Conservation (phyloP, 2,888 invertebrate genomes). For the Anthophora plumipes region DNA sequence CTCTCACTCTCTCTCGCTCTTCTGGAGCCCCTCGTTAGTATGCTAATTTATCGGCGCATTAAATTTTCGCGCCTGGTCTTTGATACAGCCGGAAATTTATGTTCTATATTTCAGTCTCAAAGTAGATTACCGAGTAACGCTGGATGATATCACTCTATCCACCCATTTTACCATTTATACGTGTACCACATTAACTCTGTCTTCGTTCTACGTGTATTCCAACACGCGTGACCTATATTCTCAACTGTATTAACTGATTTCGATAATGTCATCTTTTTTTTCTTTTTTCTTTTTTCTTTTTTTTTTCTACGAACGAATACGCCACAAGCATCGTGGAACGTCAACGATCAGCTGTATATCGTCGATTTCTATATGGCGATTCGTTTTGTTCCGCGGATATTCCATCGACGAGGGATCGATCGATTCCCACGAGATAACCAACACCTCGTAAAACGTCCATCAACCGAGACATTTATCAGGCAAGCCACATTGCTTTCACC, state of each 20-base stretch:
- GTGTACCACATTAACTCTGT: too few relatives aligned
- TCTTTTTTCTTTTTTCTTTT: not conserved
- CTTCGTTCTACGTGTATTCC: not conserved
- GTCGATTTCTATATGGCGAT: not conserved
- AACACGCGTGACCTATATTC: constrained; percentile 18
- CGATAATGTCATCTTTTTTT: constrained; percentile 17
- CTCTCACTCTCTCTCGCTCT: constrained; percentile 20
- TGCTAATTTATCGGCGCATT: constrained; percentile 83
- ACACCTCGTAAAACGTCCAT: constrained; percentile 57
- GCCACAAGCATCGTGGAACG: not conserved
- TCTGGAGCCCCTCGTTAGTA: constrained; percentile 79
- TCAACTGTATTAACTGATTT: constrained; percentile 6
- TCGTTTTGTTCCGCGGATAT: constrained; percentile 16
- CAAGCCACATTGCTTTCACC: constrained; percentile 20
- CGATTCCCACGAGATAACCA: constrained; percentile 36
- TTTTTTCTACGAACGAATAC: not conserved
- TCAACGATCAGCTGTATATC: not conserved
- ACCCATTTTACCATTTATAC: constrained; percentile 25
- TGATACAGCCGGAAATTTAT: constrained; percentile 75
- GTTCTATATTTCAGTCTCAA: constrained; percentile 79
- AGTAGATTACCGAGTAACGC: constrained; percentile 74
- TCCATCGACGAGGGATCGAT: constrained; percentile 28
- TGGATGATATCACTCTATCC: constrained; percentile 55
- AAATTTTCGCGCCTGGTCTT: constrained; percentile 77
- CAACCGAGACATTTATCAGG: constrained; percentile 47